Base-by-base conservation (phyloP, 1,140 invertebrate genomes). In the Bursaphelenchus mucronatus region DNA sequence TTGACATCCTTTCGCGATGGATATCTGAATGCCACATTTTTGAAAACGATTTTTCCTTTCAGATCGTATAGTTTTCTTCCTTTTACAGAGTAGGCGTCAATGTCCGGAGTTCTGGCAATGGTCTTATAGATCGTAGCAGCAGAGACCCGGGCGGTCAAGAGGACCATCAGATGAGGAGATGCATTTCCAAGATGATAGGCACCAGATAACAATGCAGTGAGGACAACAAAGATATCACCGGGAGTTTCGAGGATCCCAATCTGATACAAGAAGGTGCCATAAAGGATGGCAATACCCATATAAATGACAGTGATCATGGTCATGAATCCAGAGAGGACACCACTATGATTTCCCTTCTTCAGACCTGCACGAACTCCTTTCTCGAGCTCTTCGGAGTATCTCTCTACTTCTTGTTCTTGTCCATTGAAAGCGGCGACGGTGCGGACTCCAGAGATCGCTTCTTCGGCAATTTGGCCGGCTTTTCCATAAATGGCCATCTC, bases 371-470 rank as follows among this genome's bases (percentile, higher is more conserved):
- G 54, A 15, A 58, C 57, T 63, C 73, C 75, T n/a, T 67, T 59
- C 6, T 71, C 51, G 17, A 76, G 41, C 17, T 70, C 68, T 2
- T 44, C 49, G 55, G 30, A 47, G 17, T 74, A 75, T 11, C 81
- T 67, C 41, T 75, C 53, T 46, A 75, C 76, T 82, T 90, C 90
- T 73, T 87, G 87, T 17, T 83, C 68, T 79, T 91, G 88, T 8
- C 89, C 90, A 63, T 88, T 88, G 75, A 91, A 92, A 0, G 90
- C 88, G 30, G 88, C 86, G 0, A 92, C 90, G 0, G 90, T 92
- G 30, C 88, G 84, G 7, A 92, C 86, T 3, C 87, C 84, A 19
- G 86, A 86, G 2, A 92, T 74, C 0, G 88, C 88, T 79, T 92
- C 90, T 77, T 91, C 89, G 0, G 90, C 90, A 8, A 92, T 86